phyloP scores from a whole-genome alignment of 2,888 invertebrate genomes.

The Acanthosepion lycidas region DNA sequence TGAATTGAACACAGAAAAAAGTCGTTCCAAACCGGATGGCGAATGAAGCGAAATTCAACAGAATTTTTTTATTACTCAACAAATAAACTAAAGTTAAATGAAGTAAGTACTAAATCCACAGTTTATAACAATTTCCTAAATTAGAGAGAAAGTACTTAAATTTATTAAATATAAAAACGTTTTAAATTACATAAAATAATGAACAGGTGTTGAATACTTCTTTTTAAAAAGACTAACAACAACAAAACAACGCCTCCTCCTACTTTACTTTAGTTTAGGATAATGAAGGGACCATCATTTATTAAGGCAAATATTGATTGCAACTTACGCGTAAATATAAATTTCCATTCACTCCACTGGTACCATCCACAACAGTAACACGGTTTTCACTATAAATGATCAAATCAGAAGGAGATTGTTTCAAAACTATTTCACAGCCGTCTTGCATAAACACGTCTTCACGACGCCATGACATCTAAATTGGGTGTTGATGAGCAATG shows the following conservation, averaged over 20 bases:
- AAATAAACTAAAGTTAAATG: background rate
- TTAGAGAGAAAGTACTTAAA: background rate
- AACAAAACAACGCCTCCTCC: constrained; percentile 33
- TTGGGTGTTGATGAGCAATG: background rate
- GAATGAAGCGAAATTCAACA: background rate
- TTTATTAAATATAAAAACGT: background rate
- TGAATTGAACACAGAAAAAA: background rate
- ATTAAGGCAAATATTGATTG: background rate
- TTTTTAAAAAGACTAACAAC: background rate
- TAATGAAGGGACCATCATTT: background rate
- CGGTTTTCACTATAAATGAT: background rate
- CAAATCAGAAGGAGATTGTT: background rate
- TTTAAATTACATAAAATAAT: background rate
- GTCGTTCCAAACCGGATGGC: background rate
- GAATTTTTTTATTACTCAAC: background rate
- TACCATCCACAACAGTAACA: background rate
- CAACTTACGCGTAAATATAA: background rate
- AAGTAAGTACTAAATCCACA: too few relatives aligned
- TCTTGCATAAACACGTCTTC: background rate
- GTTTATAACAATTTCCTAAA: too few relatives aligned
- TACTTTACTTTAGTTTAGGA: too few relatives aligned
- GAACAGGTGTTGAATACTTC: background rate
- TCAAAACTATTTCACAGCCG: background rate
- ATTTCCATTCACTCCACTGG: background rate
- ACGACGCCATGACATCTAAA: background rate